Conservation (phyloP, 2,797 vertebrate genomes). For the Pogonophryne albipinna region DNA sequence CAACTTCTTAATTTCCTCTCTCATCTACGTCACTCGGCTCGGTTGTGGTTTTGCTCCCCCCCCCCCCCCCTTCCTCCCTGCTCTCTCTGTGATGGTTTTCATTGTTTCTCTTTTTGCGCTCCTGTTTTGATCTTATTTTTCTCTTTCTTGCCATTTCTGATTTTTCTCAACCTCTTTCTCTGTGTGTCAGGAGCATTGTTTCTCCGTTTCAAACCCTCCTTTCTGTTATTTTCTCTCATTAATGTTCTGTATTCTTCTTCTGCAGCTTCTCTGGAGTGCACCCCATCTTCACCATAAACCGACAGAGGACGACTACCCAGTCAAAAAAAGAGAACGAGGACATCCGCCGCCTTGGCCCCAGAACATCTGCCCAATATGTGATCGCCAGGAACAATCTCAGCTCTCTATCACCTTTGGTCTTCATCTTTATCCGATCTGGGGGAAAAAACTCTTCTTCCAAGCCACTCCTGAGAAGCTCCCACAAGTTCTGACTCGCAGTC, state of each 20-base stretch:
- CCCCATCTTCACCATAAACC: conserved; percentile 76
- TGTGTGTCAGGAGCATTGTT: not conserved
- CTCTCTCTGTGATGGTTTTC: conserved; percentile 33
- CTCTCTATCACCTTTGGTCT: conserved; percentile 25
- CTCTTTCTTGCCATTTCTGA: conserved; percentile 11
- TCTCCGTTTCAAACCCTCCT: not conserved
- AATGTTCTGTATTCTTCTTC: conserved; percentile 19
- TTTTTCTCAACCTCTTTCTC: conserved; percentile 11
- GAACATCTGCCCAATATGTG: conserved; percentile 26
- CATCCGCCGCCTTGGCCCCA: conserved; percentile 17
- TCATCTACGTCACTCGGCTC: conserved; percentile 63
- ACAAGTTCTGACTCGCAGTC: conserved; percentile 44
- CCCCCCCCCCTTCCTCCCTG: not conserved
- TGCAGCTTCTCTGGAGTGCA: conserved; percentile 87
- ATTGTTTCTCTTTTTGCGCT: conserved; percentile 21
- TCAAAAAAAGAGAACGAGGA: conserved; percentile 24
- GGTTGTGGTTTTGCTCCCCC: conserved; percentile 29
- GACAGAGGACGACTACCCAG: conserved; percentile 37
- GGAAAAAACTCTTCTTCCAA: conserved; percentile 4
- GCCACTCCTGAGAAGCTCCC: conserved; percentile 31
- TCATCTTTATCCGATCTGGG: conserved; percentile 29
- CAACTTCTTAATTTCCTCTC: conserved; percentile 81
- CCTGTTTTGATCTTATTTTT: conserved; percentile 26
- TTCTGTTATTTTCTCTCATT: conserved; percentile 11
- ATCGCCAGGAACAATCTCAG: conserved; percentile 36